Evolutionary conservation across 2,113 vertebrate genomes (phyloP).

Genomic region (Emydocephalus ijimae): DNA sequence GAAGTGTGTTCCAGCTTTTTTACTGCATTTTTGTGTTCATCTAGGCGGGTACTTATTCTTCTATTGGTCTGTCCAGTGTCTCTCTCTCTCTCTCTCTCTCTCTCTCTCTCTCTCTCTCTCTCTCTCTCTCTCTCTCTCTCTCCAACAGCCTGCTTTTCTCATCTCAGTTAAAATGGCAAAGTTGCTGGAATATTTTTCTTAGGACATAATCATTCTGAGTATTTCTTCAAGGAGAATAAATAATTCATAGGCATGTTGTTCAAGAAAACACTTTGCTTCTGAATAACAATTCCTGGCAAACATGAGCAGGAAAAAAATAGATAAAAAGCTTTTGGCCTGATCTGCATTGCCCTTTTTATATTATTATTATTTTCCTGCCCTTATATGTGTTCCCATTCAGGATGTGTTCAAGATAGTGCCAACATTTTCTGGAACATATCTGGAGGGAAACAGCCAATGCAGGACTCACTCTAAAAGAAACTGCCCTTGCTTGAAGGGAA

Average conservation of each 20-base stretch:
- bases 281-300: not conserved
- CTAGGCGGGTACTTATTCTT: too few relatives aligned
- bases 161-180: not conserved
- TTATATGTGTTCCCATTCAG: not conserved
- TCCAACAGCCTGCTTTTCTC: not conserved
- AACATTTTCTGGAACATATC: not conserved
- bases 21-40: too few relatives aligned
- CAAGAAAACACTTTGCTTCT: not conserved
- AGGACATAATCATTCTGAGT: not conserved
- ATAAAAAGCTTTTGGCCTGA: not conserved
- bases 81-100: too few relatives aligned
- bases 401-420: not conserved
- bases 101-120: too few relatives aligned
- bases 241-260: not conserved
- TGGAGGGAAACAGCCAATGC: not conserved
- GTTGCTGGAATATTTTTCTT: not conserved
- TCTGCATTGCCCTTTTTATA: not conserved
- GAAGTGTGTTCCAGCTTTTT: too few relatives aligned
- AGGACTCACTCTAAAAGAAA: not conserved
- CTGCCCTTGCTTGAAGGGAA: conserved; percentile 9
- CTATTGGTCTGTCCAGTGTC: too few relatives aligned
- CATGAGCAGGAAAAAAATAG: not conserved
- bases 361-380: not conserved
- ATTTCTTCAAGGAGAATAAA: not conserved
- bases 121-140: too few relatives aligned